These are phyloP conservation scores for Drosophila meridionalis DNA, from an alignment of 2,888 invertebrate species.

Conservation along the genomic window DNA sequence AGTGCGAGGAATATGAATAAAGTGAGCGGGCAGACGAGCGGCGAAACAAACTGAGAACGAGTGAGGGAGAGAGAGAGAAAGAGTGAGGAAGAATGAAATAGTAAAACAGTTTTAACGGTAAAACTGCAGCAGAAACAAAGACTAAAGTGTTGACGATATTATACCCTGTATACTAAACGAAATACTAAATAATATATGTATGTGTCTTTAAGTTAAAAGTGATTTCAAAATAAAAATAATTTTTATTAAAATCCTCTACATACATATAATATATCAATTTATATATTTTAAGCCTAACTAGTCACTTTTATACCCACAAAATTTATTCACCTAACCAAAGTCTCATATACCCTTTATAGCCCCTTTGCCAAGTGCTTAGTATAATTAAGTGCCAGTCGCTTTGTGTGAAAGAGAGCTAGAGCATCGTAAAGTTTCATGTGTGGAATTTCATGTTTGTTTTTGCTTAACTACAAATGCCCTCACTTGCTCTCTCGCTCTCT, in stretches of 20 bases:
- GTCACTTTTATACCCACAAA: background rate
- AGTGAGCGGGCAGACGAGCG: background rate
- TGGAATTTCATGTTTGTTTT: constrained; percentile 1
- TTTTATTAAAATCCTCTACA: background rate
- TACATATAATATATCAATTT: background rate
- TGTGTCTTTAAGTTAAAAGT: background rate
- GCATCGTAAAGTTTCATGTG: constrained; percentile 18
- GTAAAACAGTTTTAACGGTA: constrained; percentile 31
- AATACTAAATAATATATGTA: background rate
- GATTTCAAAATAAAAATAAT: background rate
- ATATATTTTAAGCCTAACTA: background rate
- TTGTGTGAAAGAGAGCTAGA: constrained; percentile 14
- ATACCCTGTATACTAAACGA: background rate
- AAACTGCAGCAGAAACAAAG: constrained; percentile 17
- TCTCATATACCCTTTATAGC: background rate
- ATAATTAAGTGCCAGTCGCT: constrained; percentile 18
- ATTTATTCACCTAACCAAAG: background rate
- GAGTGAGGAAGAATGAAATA: background rate
- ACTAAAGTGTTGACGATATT: background rate
- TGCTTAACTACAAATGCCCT: background rate
- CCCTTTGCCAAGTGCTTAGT: background rate
- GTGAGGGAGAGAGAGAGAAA: background rate
- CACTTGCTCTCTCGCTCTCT: background rate
- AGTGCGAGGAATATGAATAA: constrained; percentile 3
- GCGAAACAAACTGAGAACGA: background rate